phyloP scores from a whole-genome alignment of 2,113 vertebrate genomes.

The Cynocephalus volans region DNA sequence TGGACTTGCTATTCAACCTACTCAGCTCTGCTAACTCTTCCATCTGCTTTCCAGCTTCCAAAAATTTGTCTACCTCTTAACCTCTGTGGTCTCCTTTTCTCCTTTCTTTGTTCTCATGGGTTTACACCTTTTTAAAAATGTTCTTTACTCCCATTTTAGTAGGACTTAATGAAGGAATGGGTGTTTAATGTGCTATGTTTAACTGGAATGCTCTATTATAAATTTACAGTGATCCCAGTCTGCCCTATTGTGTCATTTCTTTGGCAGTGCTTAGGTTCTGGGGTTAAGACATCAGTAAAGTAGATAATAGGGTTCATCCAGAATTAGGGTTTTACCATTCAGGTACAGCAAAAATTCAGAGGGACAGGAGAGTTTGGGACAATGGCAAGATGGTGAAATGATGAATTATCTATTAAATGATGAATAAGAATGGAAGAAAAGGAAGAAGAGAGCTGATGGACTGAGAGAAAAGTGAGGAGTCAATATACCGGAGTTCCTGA shows the following conservation, averaged over 20 bases:
- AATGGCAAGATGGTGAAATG: constrained; percentile 44
- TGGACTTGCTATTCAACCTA: constrained; percentile 1
- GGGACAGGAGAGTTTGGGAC: not conserved
- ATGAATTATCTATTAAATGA: constrained; percentile 28
- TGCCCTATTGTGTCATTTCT: constrained; percentile 33
- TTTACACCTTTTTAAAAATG: not conserved
- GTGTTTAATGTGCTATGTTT: constrained; percentile 50
- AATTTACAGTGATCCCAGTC: constrained; percentile 15
- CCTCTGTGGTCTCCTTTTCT: not conserved
- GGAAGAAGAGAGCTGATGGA: not conserved
- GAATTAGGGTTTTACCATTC: constrained; percentile 48
- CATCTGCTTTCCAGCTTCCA: constrained; percentile 16
- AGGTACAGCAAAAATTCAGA: constrained; percentile 37
- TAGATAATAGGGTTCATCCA: not conserved
- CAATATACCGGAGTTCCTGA: not conserved
- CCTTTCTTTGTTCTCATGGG: not conserved
- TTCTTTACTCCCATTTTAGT: constrained; percentile 30
- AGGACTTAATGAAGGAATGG: not conserved
- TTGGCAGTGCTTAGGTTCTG: constrained; percentile 40
- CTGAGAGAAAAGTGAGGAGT: constrained; percentile 1
- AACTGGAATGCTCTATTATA: constrained; percentile 16
- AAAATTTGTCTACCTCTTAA: constrained; percentile 45
- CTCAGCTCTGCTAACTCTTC: constrained; percentile 1
- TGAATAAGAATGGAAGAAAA: constrained; percentile 17
- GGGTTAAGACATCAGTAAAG: constrained; percentile 14